A percentile compares a stretch with the other conserved stretches of the same genome.
Conservation (phyloP, 30 jellyfish, hydroid and myxozoan species). For the Pelagia noctiluca region DNA sequence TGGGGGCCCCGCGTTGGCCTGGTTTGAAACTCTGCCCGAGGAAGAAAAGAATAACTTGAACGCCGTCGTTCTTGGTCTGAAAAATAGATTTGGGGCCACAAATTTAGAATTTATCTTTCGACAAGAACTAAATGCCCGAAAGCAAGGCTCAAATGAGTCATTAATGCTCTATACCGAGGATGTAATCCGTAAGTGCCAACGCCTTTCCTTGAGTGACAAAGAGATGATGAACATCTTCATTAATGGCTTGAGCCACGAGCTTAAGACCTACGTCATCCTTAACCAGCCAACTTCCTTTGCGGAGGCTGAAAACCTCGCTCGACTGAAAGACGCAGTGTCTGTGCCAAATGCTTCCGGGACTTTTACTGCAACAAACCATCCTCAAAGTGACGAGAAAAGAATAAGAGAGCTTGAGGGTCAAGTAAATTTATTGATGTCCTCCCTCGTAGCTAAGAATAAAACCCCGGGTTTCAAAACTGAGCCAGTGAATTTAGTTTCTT, state of each 20-base stretch:
- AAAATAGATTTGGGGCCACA: conserved; percentile 36
- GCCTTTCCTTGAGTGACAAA: conserved; percentile 28
- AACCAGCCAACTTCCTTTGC: conserved; percentile 34
- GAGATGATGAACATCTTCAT: conserved; percentile 48
- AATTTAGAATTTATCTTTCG: conserved; percentile 41
- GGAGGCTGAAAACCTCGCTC: conserved; percentile 41
- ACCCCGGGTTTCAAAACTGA: too few relatives aligned
- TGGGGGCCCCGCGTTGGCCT: neutral
- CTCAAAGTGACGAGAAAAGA: too few relatives aligned
- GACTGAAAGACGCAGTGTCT: conserved; percentile 12
- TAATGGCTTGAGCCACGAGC: conserved; percentile 9
- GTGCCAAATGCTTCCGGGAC: too few relatives aligned
- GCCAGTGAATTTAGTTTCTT: too few relatives aligned
- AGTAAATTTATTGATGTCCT: too few relatives aligned
- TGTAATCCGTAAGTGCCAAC: conserved; percentile 29
- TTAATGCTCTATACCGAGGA: conserved; percentile 17
- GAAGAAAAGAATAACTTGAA: neutral
- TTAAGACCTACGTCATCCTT: conserved; percentile 19
- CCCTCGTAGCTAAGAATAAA: too few relatives aligned
- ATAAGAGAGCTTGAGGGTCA: too few relatives aligned
- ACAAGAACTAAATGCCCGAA: conserved; percentile 26
- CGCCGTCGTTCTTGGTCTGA: too few relatives aligned
- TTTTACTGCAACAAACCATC: too few relatives aligned
- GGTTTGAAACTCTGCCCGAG: neutral
- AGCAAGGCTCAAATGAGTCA: conserved; percentile 39